These are phyloP conservation scores for Apodemus sylvaticus DNA, from an alignment of 2,113 vertebrate genomes.

Conservation along the genomic window DNA sequence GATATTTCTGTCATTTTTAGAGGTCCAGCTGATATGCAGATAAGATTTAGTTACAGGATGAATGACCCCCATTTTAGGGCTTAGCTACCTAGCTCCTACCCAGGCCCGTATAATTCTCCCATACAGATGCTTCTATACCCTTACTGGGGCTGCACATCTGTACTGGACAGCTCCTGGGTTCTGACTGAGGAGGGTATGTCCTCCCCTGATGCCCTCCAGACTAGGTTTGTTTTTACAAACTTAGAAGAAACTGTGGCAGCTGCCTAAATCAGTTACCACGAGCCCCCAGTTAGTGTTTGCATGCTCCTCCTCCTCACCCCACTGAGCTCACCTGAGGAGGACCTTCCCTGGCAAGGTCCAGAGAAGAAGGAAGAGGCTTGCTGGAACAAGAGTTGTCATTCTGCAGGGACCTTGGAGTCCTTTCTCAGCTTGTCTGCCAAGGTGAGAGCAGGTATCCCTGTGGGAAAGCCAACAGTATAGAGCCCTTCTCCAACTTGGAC, in stretches of 20 bases:
- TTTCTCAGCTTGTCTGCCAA: slow-evolving; percentile 60
- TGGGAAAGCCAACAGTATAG: slow-evolving; percentile 14
- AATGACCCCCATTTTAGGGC: neutral
- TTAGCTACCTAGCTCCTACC: neutral
- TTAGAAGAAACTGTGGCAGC: slow-evolving; percentile 51
- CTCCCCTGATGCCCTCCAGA: neutral
- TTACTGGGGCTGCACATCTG: neutral
- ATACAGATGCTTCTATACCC: neutral
- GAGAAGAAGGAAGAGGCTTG: slow-evolving; percentile 79
- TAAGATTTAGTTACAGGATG: slow-evolving; percentile 5
- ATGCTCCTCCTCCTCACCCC: slow-evolving; percentile 65
- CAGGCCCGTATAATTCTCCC: neutral
- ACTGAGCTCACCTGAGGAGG: slow-evolving; percentile 84
- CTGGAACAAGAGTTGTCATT: slow-evolving; percentile 72
- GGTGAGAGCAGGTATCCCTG: slow-evolving; percentile 58
- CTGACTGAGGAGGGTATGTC: neutral
- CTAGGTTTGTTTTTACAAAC: neutral
- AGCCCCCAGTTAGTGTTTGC: neutral
- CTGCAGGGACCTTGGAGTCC: slow-evolving; percentile 45
- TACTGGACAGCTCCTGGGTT: neutral
- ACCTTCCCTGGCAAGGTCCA: slow-evolving; percentile 82
- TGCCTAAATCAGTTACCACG: neutral
- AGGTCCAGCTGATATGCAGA: neutral
- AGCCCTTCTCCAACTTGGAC: slow-evolving; percentile 64
- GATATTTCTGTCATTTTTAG: slow-evolving; percentile 45